Evolutionary conservation across 2,888 invertebrate genomes (phyloP), one percentile per base, ranked within the genome.

Genomic region (Phengaris alcon): DNA sequence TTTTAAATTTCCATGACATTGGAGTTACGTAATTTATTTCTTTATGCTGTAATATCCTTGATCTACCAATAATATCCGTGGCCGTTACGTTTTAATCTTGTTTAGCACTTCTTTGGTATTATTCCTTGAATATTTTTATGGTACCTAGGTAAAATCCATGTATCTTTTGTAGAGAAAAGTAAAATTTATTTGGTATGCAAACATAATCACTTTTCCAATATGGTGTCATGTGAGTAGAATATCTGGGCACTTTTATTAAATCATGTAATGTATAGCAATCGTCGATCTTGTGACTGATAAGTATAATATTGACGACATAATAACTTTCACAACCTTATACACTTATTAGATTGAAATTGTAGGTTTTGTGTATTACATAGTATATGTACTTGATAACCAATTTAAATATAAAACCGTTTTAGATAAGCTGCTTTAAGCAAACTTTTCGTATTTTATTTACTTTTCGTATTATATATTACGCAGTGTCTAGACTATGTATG

Each of bases 231-330:
- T 68, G 48, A 69, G 69, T 48, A 48, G 8, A 69, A 69, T 48
- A 48, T n/a, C 0, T 9, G 69, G 7, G 10, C 10, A 70, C 12
- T 22, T n/a, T n/a, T 70, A 52, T 22, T 70, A 70, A 52, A 70
- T 70, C 70, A 52, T 10, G 51, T 52, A 70, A 52, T 70, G 52
- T 52, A 70, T 70, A 70, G 70, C 12, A 70, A 70, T 52, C 70
- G 5, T 51, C 22, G n/a, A 70, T 15, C 15, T 35, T 52, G 52
- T 52, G 52, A 64, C 64, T 44, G 22, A 59, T 22, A 57, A 22
- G 10, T 35, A 22, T 59, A 8, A 57, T n/a, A 59, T 59, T 22
- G 59, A 59, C 22, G 15, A 59, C 0, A 64, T 35, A 15, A 8
- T 57, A 57, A 59, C 64, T 64, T 64, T 64, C 64, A 35, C 35